Percentiles rank a stretch among this genome's conserved stretches.
phyloP scores from a whole-genome alignment of 2,797 vertebrate genomes.

The Sorex maritimensis region DNA sequence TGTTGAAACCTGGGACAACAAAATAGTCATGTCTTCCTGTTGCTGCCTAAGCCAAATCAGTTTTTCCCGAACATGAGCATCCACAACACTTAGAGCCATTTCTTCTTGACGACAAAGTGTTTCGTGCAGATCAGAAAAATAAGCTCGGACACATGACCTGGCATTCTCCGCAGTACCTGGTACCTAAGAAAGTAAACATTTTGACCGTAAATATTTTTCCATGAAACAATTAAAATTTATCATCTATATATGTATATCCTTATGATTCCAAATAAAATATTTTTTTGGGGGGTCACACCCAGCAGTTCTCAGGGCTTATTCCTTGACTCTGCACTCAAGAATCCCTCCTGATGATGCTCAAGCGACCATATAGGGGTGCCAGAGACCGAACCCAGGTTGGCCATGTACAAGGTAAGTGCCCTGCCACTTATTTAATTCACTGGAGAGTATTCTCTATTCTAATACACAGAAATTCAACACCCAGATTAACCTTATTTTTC shows the following conservation, averaged over 20 bases:
- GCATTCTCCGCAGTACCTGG: conserved; percentile 98
- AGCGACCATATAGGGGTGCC: too few species aligned
- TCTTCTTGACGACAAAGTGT: conserved; percentile 99
- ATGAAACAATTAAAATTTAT: conserved; percentile 64
- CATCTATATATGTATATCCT: conserved; percentile 18
- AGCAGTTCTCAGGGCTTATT: too few species aligned
- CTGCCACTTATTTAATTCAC: background rate
- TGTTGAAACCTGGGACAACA: conserved; percentile 98
- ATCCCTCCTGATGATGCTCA: too few species aligned
- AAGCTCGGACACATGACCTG: conserved; percentile 97
- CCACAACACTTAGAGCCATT: conserved; percentile 99
- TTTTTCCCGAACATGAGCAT: conserved; percentile 97
- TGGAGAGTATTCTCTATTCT: background rate
- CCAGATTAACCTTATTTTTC: background rate
- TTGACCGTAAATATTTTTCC: conserved; percentile 57
- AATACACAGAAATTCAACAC: background rate
- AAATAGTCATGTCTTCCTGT: conserved; percentile 99
- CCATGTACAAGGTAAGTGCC: too few species aligned
- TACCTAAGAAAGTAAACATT: conserved; percentile 90
- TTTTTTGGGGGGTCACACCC: too few species aligned
- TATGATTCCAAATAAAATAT: too few species aligned
- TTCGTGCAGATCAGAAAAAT: conserved; percentile 99
- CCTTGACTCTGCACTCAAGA: too few species aligned
- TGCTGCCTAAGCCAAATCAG: conserved; percentile 99
- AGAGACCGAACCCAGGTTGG: too few species aligned